These are phyloP conservation scores for Drosophila ezoana DNA, from an alignment of 2,888 invertebrate genomes.

Conservation along the genomic window DNA sequence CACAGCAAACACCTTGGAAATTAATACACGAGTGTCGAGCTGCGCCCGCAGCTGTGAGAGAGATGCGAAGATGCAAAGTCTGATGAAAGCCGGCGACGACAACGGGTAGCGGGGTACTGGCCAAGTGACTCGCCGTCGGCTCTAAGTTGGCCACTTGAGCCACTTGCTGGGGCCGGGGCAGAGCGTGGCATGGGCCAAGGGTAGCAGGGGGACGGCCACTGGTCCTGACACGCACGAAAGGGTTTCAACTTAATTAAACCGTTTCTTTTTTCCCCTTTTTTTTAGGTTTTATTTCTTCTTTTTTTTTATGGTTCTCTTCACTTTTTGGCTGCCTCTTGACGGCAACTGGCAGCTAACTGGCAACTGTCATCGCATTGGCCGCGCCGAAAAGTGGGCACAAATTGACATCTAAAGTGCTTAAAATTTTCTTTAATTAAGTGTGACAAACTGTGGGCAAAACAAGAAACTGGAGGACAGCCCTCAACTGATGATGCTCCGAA, in stretches of 20 bases:
- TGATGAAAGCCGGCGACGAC: neutral
- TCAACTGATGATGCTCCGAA: neutral
- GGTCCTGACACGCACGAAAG: slow-evolving; percentile 75
- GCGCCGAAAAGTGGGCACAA: slow-evolving; percentile 72
- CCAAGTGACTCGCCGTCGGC: slow-evolving; percentile 62
- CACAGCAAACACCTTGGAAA: slow-evolving; percentile 77
- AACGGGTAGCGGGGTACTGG: slow-evolving; percentile 1
- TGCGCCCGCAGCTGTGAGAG: slow-evolving; percentile 50
- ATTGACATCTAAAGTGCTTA: slow-evolving; percentile 80
- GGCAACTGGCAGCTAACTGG: slow-evolving; percentile 51
- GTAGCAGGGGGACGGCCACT: slow-evolving; percentile 18
- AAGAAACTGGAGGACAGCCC: slow-evolving; percentile 14
- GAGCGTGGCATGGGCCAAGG: neutral
- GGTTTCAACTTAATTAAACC: slow-evolving; percentile 81
- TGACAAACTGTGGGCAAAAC: slow-evolving; percentile 77
- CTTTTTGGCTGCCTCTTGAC: slow-evolving; percentile 50
- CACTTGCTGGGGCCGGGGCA: slow-evolving; percentile 37
- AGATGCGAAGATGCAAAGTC: slow-evolving; percentile 45
- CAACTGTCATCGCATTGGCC: slow-evolving; percentile 75
- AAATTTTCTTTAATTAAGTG: slow-evolving; percentile 81
- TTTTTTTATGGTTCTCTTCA: slow-evolving; percentile 34
- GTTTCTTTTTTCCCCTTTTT: slow-evolving; percentile 56
- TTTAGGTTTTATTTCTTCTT: slow-evolving; percentile 13
- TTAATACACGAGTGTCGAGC: slow-evolving; percentile 56
- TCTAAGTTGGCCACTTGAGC: slow-evolving; percentile 68